Conservation (phyloP, 2,797 vertebrate genomes). For the Eospalax fontanierii region DNA sequence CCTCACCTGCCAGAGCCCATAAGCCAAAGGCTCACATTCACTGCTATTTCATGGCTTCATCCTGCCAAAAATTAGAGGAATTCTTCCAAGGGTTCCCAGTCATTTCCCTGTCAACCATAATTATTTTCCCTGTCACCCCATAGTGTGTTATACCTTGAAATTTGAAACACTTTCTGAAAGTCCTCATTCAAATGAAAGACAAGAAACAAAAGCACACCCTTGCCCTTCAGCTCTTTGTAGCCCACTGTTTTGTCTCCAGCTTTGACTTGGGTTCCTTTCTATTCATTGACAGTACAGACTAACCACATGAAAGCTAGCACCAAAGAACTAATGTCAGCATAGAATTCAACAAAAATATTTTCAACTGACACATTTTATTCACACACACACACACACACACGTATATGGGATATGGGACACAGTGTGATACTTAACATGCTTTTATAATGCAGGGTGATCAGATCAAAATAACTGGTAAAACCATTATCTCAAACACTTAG, state of each 20-base stretch:
- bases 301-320: conserved; percentile 20
- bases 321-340: neutral
- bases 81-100: neutral
- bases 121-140: neutral
- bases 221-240: too few species aligned
- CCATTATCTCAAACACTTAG: neutral
- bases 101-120: neutral
- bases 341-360: conserved; percentile 11
- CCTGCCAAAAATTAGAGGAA: neutral
- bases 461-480: neutral
- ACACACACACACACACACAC: too few species aligned
- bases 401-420: neutral
- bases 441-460: neutral
- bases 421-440: neutral
- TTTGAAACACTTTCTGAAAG: neutral
- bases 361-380: neutral
- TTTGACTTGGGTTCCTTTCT: neutral
- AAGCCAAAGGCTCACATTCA: neutral
- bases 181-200: neutral
- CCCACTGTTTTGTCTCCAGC: neutral
- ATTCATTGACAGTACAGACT: neutral
- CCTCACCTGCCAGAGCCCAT: neutral
- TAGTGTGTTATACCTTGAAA: neutral
- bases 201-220: neutral
- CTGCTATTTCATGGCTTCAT: neutral